Evolutionary conservation across 2,797 vertebrate genomes (phyloP), one percentile per base, ranked within the genome.

Genomic region (Sitta carolinensis): DNA sequence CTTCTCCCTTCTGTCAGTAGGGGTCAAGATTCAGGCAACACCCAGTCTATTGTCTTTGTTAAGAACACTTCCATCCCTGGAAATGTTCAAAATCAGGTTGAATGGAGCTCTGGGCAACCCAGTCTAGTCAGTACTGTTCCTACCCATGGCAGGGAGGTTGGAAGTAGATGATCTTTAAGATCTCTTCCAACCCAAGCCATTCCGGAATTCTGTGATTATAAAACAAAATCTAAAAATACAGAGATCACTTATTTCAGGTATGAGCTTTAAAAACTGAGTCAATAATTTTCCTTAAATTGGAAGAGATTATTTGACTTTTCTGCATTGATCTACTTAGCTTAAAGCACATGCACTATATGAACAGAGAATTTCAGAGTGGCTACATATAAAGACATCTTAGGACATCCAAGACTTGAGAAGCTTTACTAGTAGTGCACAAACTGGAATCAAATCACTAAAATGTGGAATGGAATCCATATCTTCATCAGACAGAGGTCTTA

Each of bases 1-100:
- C 27, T 27, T 7, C 13, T 7, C 4, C 0, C 3, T 3, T 40
- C 3, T 47, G 32, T 42, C n/a, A 67, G 11, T 26, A 18, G 23
- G 25, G 8, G 13, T 62, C 42, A 89, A 86, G 90, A 68, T 62
- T 54, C 29, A 88, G 58, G 21, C 23, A 90, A 48, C 20, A 67
- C 5, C 25, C 59, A 78, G 9, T 29, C 45, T 61, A 16, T 7
- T 68, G 7, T 27, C 16, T 57, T 17, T 40, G n/a, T 47, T 55
- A 43, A 73, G 36, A 29, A 25, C 20, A 36, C 5, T 76, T 58
- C 21, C 17, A 45, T 22, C 16, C 38, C 15, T 40, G 29, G 10
- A 58, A 58, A 5, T 38, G 16, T 38, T 57, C 36, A 57, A 57
- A 69, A 32, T 5, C 8, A 30, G n/a, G 21, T 5, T 58, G 15